These are phyloP conservation scores for Xestia c-nigrum DNA, from an alignment of 2,888 invertebrate species.

Conservation along the genomic window DNA sequence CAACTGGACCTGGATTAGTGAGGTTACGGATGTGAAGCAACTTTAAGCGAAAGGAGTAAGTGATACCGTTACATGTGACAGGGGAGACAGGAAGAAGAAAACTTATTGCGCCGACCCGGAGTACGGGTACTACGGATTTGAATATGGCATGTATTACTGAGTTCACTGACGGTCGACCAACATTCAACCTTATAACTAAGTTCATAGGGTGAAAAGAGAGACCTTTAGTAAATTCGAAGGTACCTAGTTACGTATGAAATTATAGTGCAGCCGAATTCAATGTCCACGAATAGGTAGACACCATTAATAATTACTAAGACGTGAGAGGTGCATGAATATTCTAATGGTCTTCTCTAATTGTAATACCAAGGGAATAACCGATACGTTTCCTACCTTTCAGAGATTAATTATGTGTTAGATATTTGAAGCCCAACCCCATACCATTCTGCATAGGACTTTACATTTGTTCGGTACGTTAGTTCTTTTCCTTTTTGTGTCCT, in stretches of 20 bases:
- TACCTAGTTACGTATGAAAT: background rate
- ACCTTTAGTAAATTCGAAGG: no score
- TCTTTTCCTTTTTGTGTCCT: background rate
- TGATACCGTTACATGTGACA: no score
- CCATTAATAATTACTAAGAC: background rate
- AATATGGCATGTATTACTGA: background rate
- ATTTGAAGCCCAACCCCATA: background rate
- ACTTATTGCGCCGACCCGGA: no score
- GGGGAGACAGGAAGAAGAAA: no score
- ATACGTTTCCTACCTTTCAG: slow-evolving; percentile 9
- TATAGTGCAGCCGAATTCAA: background rate
- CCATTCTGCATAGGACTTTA: background rate
- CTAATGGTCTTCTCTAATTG: background rate
- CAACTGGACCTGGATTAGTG: no score
- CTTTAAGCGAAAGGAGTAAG: no score
- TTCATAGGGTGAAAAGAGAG: no score
- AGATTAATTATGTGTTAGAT: background rate
- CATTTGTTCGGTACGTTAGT: background rate
- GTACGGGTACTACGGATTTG: background rate
- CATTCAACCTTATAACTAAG: no score
- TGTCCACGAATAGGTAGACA: background rate
- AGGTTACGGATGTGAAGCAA: no score
- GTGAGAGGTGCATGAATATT: slow-evolving; percentile 6
- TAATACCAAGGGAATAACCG: background rate
- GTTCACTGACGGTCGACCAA: no score